Base-by-base conservation (phyloP, 1,140 invertebrate species). In the Trichonephila inaurata region DNA sequence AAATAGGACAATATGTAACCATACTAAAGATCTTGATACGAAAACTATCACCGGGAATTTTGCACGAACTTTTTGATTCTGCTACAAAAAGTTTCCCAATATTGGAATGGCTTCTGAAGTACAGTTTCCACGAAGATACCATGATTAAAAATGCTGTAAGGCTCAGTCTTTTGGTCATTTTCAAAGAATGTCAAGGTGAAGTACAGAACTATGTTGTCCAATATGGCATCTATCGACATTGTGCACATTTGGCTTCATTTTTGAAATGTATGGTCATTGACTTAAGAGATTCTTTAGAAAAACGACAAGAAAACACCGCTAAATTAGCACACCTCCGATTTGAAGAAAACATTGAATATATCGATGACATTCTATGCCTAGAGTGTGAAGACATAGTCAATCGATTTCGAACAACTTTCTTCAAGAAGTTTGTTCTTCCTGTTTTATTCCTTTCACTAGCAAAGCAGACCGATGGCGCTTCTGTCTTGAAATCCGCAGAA, bases 121-220 rank as follows among this genome's bases (percentile, higher is more conserved):
- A 61, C 19, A 85, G 51, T 24, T 19, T 60, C 14, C n/a, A 85
- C n/a, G 44, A 61, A n/a, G 83, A 85, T 14, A 28, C 60, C 24
- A 85, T 85, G 83, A 60, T 85, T 24, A 58, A 85, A 60, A 85
- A 85, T 85, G 51, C 83, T 60, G 83, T 51, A 60, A 44, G 83
- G 21, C 40, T 85, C 14, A 28, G 83, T 58, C 58, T 85, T 24
- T 28, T 85, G n/a, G 28, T 33, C 58, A 60, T 85, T 24, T 85
- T 85, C 16, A 85, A 85, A 60, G 58, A 85, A 60, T 33, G 83
- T 14, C 58, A 60, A 28, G n/a, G 51, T 14, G 21, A 85, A n/a
- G 40, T 85, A 28, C 2, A 4, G 51, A 7, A 61, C 24, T 85
- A 85, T 85, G 51, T 85, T 16, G 24, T 60, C 24, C 44, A 85